phyloP scores from a whole-genome alignment of 1,140 invertebrate species.

The Sminthurides bifidus region DNA sequence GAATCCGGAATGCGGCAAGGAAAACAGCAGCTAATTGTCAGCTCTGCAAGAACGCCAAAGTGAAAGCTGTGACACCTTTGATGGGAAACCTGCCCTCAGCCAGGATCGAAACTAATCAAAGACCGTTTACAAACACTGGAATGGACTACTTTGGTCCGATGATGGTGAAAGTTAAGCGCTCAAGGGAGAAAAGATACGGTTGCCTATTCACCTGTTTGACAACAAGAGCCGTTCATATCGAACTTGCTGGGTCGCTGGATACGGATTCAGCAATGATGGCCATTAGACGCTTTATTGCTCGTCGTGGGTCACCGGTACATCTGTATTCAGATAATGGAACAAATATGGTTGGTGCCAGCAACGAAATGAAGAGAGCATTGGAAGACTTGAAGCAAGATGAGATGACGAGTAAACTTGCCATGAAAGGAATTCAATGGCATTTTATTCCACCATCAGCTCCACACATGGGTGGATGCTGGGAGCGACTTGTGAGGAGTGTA shows the following conservation, averaged over 20 bases:
- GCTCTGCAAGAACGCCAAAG: not conserved
- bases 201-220: constrained; percentile 28
- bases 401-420: constrained; percentile 6
- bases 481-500: constrained; percentile 34
- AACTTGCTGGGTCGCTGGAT: constrained; percentile 21
- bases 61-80: not conserved
- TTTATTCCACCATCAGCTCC: constrained; percentile 35
- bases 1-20: not conserved
- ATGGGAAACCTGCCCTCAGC: constrained; percentile 18
- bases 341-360: constrained; percentile 28
- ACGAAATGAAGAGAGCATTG: constrained; percentile 11
- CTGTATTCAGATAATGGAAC: constrained; percentile 34
- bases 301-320: constrained; percentile 23
- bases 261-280: constrained; percentile 27
- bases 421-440: constrained; percentile 27
- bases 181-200: constrained; percentile 26
- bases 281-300: constrained; percentile 30
- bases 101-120: constrained; percentile 1
- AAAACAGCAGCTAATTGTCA: not conserved
- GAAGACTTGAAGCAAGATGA: constrained; percentile 2
- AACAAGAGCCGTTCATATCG: constrained; percentile 33
- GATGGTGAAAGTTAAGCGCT: constrained; percentile 3
- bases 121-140: constrained; percentile 14
- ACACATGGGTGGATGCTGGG: constrained; percentile 36
- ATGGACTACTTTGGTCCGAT: constrained; percentile 29